These are phyloP conservation scores for Pogonocherus hispidulus DNA, from an alignment of 2,888 invertebrate genomes.

Conservation along the genomic window DNA sequence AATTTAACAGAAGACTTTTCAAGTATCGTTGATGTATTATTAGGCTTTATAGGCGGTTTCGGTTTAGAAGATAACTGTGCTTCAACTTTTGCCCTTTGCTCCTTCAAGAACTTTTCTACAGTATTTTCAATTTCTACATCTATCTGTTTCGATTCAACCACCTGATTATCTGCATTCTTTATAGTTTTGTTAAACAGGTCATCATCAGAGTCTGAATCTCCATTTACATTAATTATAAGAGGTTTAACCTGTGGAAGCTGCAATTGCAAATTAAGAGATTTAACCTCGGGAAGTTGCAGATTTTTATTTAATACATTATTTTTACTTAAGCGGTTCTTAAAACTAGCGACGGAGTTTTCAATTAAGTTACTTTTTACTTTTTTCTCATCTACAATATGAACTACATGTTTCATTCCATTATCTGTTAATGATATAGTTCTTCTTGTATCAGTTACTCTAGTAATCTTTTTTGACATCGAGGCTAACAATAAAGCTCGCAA, in stretches of 20 bases:
- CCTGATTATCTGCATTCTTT: constrained; percentile 12
- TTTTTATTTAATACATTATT: constrained; percentile 23
- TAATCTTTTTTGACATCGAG: constrained; percentile 73
- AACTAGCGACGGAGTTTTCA: background rate
- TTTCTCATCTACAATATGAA: constrained; percentile 1
- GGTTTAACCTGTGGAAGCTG: constrained; percentile 60
- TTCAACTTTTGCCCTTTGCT: constrained; percentile 65
- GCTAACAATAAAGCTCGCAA: constrained; percentile 74
- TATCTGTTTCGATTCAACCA: constrained; percentile 31
- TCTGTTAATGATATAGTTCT: constrained; percentile 19
- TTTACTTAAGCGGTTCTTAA: constrained; percentile 31
- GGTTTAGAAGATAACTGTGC: constrained; percentile 46
- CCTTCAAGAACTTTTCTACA: constrained; percentile 64
- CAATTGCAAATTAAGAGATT: constrained; percentile 65
- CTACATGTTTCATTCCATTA: constrained; percentile 30
- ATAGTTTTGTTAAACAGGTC: constrained; percentile 35
- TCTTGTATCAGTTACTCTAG: constrained; percentile 49
- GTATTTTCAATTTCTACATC: constrained; percentile 48
- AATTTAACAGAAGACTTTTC: constrained; percentile 64
- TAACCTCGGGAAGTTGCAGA: constrained; percentile 38
- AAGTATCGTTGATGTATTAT: constrained; percentile 30
- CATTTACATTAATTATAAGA: constrained; percentile 64
- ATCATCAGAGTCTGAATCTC: constrained; percentile 63
- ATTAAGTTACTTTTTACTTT: background rate
- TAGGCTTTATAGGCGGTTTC: constrained; percentile 2